Evolutionary conservation across 2,888 invertebrate genomes (phyloP), one percentile per base, ranked within the genome.

Genomic region (Corbicula japonica): DNA sequence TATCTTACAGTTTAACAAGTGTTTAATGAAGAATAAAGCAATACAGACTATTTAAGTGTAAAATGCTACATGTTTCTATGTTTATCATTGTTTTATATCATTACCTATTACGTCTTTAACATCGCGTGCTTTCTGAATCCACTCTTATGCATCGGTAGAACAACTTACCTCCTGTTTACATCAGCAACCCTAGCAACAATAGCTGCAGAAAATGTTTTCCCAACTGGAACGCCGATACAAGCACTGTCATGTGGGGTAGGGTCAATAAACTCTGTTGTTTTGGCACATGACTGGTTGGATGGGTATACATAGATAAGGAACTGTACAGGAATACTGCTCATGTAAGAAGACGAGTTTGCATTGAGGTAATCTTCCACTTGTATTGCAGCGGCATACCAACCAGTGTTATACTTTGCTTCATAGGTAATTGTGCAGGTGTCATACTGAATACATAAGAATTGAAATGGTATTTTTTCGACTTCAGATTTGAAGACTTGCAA

Each of bases 241-340:
- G 68, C 69, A 26, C 46, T 34, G 8, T 69, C 62, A 12, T 44
- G 48, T 18, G 65, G 70, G 5, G 77, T 77, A 4, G 77, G 77
- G n/a, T 26, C n/a, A 8, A 68, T 26, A 58, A 72, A 77, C 28
- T 38, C 68, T 0, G 68, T 52, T 32, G 32, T 46, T 21, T 44
- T 60, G 0, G n/a, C 46, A 32, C 77, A 77, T 1, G 50, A n/a
- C 6, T 41, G 34, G 2, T 28, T 38, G 23, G 15, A n/a, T 12
- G 41, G 10, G 41, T 61, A 68, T 3, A 77, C 72, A 18, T 48
- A 44, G 18, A 77, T 38, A 6, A 78, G 30, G 44, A 78, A 73
- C 35, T 78, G 78, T 46, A 78, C 58, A 0, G 78, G 78, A 10
- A 78, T 46, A 50, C 78, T 78, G 54, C 78, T 78, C 8, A 63